Evolutionary conservation across 92 coral and sea anemone species (phyloP).

Genomic region (Phymanthus crucifer): DNA sequence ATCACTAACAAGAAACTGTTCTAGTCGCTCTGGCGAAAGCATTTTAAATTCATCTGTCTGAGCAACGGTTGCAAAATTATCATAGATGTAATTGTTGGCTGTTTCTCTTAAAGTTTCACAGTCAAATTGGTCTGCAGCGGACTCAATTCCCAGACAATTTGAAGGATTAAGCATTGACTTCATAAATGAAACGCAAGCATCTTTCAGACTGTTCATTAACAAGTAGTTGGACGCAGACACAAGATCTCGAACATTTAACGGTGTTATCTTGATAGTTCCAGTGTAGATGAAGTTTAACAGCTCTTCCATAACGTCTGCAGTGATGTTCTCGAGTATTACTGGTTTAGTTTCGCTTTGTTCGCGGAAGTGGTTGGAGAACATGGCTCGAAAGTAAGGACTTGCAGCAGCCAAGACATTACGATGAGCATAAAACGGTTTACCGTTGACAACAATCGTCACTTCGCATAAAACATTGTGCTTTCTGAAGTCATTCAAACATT

Average conservation of each 20-base stretch:
- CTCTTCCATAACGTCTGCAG: conserved; percentile 90
- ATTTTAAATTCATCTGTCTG: conserved; percentile 90
- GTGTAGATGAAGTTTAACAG: conserved; percentile 88
- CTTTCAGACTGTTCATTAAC: conserved; percentile 90
- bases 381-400: conserved; percentile 97
- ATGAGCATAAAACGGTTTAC: conserved; percentile 81
- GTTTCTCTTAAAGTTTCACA: conserved; percentile 79
- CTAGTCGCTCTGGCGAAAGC: conserved; percentile 78
- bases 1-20: conserved; percentile 73
- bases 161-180: conserved; percentile 92
- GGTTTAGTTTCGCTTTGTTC: conserved; percentile 95
- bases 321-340: conserved; percentile 84
- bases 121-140: conserved; percentile 86
- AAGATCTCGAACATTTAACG: conserved; percentile 92
- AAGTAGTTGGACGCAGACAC: conserved; percentile 94
- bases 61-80: conserved; percentile 90
- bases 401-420: conserved; percentile 92
- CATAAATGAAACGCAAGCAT: conserved; percentile 88
- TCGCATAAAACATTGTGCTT: conserved; percentile 92
- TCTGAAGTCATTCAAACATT: conserved; percentile 88
- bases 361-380: conserved; percentile 90
- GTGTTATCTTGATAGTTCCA: conserved; percentile 90
- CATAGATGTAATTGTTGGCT: conserved; percentile 79
- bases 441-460: conserved; percentile 84
- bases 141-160: conserved; percentile 96